Base-by-base conservation (phyloP, 23 tunicate genomes). In the Corella eumyota region DNA sequence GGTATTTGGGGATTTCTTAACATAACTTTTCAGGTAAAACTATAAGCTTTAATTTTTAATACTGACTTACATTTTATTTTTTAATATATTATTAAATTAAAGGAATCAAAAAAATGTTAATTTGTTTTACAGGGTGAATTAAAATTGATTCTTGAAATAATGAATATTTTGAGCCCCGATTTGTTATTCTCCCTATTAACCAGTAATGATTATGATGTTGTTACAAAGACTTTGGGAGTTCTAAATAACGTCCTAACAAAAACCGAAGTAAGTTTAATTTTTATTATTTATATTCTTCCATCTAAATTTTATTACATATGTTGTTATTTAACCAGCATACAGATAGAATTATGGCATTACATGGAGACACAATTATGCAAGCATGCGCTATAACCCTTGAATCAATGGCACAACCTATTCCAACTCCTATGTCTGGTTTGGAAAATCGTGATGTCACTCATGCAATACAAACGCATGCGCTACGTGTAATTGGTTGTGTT, bases 341-440 rank as follows among this genome's bases (percentile, higher is more conserved):
- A 1, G 83, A 75, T 45, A 50, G 23, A 27, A 33, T 84, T 5
- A 74, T 84, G 82, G 23, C 73, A 4, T 5, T 35, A 32, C 49
- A 61, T 30, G 94, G 94, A 29, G 83, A 66, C 45, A 57, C 67
- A 1, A 70, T 84, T 20, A 69, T 75, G 75, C 94, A 84, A 64
- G 81, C 83, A 1, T 84, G 94, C 48, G 64, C 45, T 25, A 38
- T 75, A 25, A 67, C 56, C 20, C 46, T 75, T 24, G 82, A 75
- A 53, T 51, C 82, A 3, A 57, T 50, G 2, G 32, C 73, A 1
- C 36, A 35, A 9, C 67, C 64, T 27, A 54, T 21, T 7, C 51
- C 64, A 1, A 17, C 56, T 6, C 30, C 62, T n/a, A 15, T 30
- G 50, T 15, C 66, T 21, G 32, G 44, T 17, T 30, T 70, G 15